Evolutionary conservation across 2,888 invertebrate genomes (phyloP).

Genomic region (Pandemis cinnamomeana): DNA sequence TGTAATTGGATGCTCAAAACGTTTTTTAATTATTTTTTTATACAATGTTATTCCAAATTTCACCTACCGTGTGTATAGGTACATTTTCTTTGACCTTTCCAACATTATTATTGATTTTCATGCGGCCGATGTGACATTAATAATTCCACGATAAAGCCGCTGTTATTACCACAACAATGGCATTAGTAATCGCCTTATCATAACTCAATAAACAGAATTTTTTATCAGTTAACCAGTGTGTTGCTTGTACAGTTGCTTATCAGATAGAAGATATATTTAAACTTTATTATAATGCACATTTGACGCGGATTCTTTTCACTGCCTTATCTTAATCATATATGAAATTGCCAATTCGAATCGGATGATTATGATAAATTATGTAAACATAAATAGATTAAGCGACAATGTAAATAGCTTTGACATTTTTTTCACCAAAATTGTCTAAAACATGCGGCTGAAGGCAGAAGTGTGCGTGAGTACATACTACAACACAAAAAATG

Average conservation of each 20-base stretch:
- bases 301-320: conserved; percentile 17
- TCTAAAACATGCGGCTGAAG: conserved; percentile 84
- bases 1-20: neutral
- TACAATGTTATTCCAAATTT: neutral
- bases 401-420: conserved; percentile 75
- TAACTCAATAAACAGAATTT: conserved; percentile 61
- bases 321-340: conserved; percentile 6
- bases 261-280: conserved; percentile 59
- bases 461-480: conserved; percentile 90
- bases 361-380: conserved; percentile 30
- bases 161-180: conserved; percentile 31
- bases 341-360: conserved; percentile 24
- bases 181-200: conserved; percentile 53
- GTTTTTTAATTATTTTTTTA: too few relatives aligned
- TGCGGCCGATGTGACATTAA: conserved; percentile 8
- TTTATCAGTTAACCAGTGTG: conserved; percentile 60
- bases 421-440: conserved; percentile 66
- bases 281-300: conserved; percentile 9
- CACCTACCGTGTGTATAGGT: neutral
- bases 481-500: conserved; percentile 48
- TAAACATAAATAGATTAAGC: conserved; percentile 38
- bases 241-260: conserved; percentile 61
- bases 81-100: conserved; percentile 8
- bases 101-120: conserved; percentile 17
- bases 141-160: conserved; percentile 25